A percentile compares a stretch with the other conserved stretches of the same genome.
phyloP scores from a whole-genome alignment of 2,888 invertebrate genomes.

The Ophion ventricosus region DNA sequence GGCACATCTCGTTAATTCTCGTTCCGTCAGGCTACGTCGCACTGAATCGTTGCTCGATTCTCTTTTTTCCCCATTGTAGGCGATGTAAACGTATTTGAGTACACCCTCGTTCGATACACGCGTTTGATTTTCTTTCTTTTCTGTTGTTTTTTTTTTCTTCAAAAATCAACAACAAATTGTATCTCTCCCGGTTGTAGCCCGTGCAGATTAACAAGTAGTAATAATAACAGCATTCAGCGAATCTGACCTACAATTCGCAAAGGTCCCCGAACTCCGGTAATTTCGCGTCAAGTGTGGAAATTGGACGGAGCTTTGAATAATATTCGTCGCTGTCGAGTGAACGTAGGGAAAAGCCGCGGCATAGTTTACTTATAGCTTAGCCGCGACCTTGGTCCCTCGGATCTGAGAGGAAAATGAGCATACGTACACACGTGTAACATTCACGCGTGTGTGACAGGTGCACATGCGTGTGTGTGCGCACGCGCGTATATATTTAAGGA shows the following conservation, averaged over 20 bases:
- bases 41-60: background rate
- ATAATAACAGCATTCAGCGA: background rate
- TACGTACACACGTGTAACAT: background rate
- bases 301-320: conserved; percentile 28
- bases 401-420: conserved; percentile 23
- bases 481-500: background rate
- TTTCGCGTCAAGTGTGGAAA: background rate
- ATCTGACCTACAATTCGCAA: conserved; percentile 1
- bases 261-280: conserved; percentile 25
- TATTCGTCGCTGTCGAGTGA: conserved; percentile 5
- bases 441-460: background rate
- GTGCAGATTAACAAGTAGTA: no score
- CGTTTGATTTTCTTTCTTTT: background rate
- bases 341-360: conserved; percentile 20
- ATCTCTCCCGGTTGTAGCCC: no score
- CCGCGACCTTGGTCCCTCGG: conserved; percentile 46
- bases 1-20: background rate
- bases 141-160: background rate
- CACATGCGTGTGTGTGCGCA: background rate
- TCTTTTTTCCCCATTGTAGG: background rate
- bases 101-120: background rate
- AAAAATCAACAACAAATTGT: background rate
- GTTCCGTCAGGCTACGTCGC: background rate
- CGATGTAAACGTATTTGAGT: background rate
- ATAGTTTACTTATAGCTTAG: conserved; percentile 46